Base-by-base conservation (phyloP, 2,797 vertebrate species). In the Galaxias olidus region DNA sequence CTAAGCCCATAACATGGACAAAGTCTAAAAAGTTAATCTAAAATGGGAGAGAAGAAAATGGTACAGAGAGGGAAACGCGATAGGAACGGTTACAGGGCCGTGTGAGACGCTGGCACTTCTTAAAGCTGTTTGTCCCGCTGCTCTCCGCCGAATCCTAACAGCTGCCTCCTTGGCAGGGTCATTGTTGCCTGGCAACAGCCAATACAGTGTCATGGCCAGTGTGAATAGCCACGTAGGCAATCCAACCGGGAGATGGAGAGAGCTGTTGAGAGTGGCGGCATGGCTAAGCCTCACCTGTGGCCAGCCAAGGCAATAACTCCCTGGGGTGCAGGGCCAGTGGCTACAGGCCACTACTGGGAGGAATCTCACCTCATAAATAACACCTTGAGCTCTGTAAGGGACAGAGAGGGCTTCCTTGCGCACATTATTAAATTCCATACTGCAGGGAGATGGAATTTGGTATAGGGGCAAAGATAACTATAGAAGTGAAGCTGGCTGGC, bases 161-260 rank as follows among this genome's bases (percentile, higher is more conserved):
- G 49, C 0, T 62, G 53, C 72, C 41, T 74, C 30, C 30, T 70
- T 65, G 70, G 74, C 53, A 51, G 50, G 42, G 63, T 65, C 48
- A 42, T 48, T 8, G 82, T 87, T 80, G 75, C 84, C 73, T 53
- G 18, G 89, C 77, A 86, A 85, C 85, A 75, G 43, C 61, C 76
- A 51, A 17, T 62, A 72, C 59, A 72, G 58, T 54, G 18, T 68
- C 73, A 11, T 14, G 52, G 60, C 48, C 45, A 55, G 61, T 12
- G 66, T 62, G 53, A 65, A 54, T 73, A 63, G 68, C 61, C 55
- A 51, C 10, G 61, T 58, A 41, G 67, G 62, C 46, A 19, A 59
- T 77, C 67, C 63, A 63, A 83, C 61, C 68, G 71, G 73, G 83
- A 77, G 63, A 79, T 46, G 30, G 51, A 69, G 59, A 14, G 7